Conservation (phyloP, 2,113 vertebrate species). For the Dermatemys mawii region DNA sequence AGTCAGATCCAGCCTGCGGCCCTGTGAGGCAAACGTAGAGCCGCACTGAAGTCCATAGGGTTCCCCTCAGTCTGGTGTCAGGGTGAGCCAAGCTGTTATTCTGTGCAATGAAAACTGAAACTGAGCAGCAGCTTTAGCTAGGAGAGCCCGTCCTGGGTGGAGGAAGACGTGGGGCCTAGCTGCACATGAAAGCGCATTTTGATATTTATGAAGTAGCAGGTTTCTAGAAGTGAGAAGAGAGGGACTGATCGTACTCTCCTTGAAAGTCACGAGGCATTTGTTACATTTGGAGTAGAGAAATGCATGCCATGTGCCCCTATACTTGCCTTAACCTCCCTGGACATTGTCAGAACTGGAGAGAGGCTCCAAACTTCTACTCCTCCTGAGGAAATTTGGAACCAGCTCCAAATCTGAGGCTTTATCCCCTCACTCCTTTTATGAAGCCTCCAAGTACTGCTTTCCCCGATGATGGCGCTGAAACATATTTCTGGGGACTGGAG, state of each 20-base stretch:
- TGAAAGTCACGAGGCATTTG: background rate
- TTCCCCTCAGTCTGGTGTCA: background rate
- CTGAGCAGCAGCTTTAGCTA: background rate
- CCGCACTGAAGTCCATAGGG: background rate
- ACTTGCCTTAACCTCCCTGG: background rate
- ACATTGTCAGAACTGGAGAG: background rate
- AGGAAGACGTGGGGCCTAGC: background rate
- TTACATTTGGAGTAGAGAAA: background rate
- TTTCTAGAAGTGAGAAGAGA: background rate
- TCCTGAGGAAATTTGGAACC: background rate
- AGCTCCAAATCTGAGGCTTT: background rate
- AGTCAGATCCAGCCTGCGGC: background rate
- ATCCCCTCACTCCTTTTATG: background rate
- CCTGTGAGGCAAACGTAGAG: background rate
- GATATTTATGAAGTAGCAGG: background rate
- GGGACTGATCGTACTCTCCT: background rate
- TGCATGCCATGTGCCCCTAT: background rate
- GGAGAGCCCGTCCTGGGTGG: background rate
- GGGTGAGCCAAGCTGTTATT: background rate
- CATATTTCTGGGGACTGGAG: background rate
- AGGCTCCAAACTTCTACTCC: background rate
- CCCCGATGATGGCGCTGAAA: background rate
- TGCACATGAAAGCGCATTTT: background rate
- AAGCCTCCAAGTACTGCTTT: slow-evolving; percentile 10
- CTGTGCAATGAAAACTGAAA: background rate